Percentiles rank a stretch among this genome's conserved stretches.
Evolutionary conservation across 2,888 invertebrate genomes (phyloP).

Genomic region (Lepidochrysops patricia): DNA sequence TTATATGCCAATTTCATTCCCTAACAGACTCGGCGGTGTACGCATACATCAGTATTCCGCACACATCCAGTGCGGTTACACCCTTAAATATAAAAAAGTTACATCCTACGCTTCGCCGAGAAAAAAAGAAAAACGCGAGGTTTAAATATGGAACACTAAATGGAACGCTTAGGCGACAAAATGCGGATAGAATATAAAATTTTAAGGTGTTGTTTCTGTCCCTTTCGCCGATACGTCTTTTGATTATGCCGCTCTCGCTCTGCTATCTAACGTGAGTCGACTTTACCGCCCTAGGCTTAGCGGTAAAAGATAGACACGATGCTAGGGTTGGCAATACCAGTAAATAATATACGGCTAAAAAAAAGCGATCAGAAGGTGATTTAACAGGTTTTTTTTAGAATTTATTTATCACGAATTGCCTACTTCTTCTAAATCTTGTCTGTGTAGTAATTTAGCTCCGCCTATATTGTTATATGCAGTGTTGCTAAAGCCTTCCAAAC

Average conservation of each 20-base stretch:
- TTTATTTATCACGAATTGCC: not conserved
- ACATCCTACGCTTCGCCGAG: slow-evolving; percentile 56
- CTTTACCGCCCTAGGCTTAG: slow-evolving; percentile 69
- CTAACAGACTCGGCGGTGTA: slow-evolving; percentile 66
- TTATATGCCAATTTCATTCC: slow-evolving; percentile 75
- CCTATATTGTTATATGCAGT: too few species aligned
- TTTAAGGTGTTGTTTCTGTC: slow-evolving; percentile 55
- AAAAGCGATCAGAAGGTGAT: not conserved
- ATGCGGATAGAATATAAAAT: slow-evolving; percentile 75
- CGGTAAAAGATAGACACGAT: slow-evolving; percentile 70
- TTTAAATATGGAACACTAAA: slow-evolving; percentile 75
- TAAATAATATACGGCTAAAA: slow-evolving; percentile 18
- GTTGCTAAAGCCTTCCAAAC: too few species aligned
- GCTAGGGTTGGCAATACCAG: slow-evolving; percentile 43
- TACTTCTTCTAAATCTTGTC: not conserved
- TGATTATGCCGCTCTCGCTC: slow-evolving; percentile 45
- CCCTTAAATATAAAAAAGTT: slow-evolving; percentile 54
- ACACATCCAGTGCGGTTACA: slow-evolving; percentile 53
- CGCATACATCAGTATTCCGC: slow-evolving; percentile 71
- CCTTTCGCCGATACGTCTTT: slow-evolving; percentile 37
- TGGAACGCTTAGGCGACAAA: slow-evolving; percentile 75
- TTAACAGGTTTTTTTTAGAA: not conserved
- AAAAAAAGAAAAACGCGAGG: slow-evolving; percentile 64
- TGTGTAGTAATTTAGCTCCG: too few species aligned
- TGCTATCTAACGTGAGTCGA: slow-evolving; percentile 58